These are phyloP conservation scores for Himalopsyche anomala DNA, from an alignment of 2,888 invertebrate genomes.

Conservation along the genomic window DNA sequence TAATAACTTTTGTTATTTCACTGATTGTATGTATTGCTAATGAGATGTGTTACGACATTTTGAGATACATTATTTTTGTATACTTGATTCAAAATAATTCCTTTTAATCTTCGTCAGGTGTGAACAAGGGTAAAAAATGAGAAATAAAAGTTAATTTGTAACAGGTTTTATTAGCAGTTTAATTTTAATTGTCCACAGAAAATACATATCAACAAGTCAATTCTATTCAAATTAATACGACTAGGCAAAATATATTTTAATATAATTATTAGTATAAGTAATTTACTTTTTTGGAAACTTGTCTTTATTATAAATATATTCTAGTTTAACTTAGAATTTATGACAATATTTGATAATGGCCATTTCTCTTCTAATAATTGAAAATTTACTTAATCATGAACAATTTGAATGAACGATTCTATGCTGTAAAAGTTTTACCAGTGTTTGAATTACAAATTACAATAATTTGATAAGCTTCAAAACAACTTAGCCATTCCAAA, in stretches of 20 bases:
- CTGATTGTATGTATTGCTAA: too few relatives aligned
- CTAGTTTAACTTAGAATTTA: not conserved
- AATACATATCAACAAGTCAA: constrained; percentile 12
- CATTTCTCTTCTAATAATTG: not conserved
- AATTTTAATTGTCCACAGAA: not conserved
- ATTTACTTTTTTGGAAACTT: not conserved
- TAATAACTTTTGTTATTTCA: too few relatives aligned
- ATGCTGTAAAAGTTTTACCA: not conserved
- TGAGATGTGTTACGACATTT: too few relatives aligned
- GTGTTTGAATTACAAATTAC: not conserved
- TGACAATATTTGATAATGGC: not conserved
- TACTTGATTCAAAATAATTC: too few relatives aligned
- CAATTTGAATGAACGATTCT: not conserved
- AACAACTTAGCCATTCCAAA: too few relatives aligned
- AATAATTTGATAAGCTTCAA: too few relatives aligned
- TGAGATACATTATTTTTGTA: too few relatives aligned
- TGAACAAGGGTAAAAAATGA: not conserved
- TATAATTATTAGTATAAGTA: not conserved
- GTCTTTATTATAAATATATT: not conserved
- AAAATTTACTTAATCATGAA: not conserved
- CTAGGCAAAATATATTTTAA: not conserved
- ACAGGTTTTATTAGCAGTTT: not conserved
- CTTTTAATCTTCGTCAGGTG: too few relatives aligned
- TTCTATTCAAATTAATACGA: not conserved
- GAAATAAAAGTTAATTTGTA: not conserved